These are phyloP conservation scores for Synergus japonicus DNA, from an alignment of 2,888 invertebrate species.

Conservation along the genomic window DNA sequence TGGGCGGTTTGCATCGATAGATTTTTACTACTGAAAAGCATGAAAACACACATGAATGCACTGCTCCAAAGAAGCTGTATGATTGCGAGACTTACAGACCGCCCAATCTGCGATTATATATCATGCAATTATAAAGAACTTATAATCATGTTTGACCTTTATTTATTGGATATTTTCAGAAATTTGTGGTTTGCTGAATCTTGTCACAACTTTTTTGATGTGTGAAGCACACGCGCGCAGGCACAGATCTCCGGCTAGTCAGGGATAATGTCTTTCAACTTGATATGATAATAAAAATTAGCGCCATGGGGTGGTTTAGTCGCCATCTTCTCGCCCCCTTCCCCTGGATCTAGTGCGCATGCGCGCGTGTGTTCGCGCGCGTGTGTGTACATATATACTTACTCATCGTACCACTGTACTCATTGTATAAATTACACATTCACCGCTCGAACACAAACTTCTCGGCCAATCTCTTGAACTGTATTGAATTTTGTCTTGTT, in stretches of 20 bases:
- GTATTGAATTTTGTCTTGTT: constrained; percentile 62
- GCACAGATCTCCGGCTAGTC: background rate
- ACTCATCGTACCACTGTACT: constrained; percentile 74
- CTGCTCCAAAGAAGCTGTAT: constrained; percentile 4
- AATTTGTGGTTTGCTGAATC: constrained; percentile 77
- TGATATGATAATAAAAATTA: background rate
- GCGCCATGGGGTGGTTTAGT: background rate
- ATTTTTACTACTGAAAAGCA: constrained; percentile 46
- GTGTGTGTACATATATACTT: constrained; percentile 56
- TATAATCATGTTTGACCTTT: constrained; percentile 75
- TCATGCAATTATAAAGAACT: constrained; percentile 71
- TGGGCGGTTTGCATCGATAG: constrained; percentile 67
- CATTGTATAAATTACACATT: constrained; percentile 77
- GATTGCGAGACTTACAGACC: constrained; percentile 54
- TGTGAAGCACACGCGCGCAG: constrained; percentile 65
- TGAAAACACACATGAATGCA: constrained; percentile 45
- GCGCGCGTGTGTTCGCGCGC: constrained; percentile 44
- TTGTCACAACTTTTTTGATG: constrained; percentile 76
- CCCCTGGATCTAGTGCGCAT: constrained; percentile 42
- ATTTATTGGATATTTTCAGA: constrained; percentile 75
- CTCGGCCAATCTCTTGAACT: constrained; percentile 60
- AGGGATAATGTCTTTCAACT: background rate
- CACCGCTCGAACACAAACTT: constrained; percentile 68
- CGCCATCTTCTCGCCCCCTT: background rate
- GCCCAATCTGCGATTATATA: constrained; percentile 66